A percentile compares a stretch with the other conserved stretches of the same genome.
These are phyloP conservation scores for Tragopan temminckii DNA, from an alignment of 2,797 vertebrate genomes.

Conservation along the genomic window DNA sequence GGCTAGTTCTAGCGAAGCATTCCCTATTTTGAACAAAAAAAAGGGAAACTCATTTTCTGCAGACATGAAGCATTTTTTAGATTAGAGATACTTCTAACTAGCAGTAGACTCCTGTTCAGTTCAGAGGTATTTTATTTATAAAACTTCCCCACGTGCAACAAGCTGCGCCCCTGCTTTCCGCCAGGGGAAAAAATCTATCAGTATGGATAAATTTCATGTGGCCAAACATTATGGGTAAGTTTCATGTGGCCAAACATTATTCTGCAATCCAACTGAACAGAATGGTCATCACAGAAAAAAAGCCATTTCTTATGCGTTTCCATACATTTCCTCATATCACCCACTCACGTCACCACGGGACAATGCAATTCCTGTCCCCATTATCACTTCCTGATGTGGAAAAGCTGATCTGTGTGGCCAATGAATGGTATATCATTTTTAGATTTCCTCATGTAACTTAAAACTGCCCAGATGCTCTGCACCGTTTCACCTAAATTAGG, in stretches of 20 bases:
- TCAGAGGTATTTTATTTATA: neutral
- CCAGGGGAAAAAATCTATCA: conserved; percentile 31
- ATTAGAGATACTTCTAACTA: conserved; percentile 20
- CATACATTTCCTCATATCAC: conserved; percentile 72
- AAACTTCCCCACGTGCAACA: neutral
- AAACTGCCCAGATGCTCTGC: conserved; percentile 58
- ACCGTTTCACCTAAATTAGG: conserved; percentile 53
- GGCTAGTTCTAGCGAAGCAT: neutral
- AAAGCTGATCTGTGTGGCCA: conserved; percentile 73
- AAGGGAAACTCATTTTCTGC: conserved; percentile 7
- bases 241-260: neutral
- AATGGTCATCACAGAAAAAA: conserved; percentile 17
- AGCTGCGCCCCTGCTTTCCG: neutral
- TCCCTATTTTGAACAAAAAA: conserved; percentile 5
- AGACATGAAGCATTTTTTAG: neutral
- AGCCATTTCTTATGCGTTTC: conserved; percentile 65
- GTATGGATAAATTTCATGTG: conserved; percentile 9
- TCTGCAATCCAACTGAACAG: conserved; percentile 52
- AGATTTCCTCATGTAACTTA: conserved; percentile 69
- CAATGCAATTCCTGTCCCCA: conserved; percentile 72
- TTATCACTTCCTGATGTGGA: conserved; percentile 77
- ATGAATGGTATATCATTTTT: conserved; percentile 59
- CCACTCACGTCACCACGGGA: conserved; percentile 67
- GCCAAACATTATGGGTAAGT: neutral
- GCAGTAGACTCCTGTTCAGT: neutral